These are phyloP conservation scores for Neoseiulus cucumeris DNA, from an alignment of 1,140 invertebrate species.

Conservation along the genomic window DNA sequence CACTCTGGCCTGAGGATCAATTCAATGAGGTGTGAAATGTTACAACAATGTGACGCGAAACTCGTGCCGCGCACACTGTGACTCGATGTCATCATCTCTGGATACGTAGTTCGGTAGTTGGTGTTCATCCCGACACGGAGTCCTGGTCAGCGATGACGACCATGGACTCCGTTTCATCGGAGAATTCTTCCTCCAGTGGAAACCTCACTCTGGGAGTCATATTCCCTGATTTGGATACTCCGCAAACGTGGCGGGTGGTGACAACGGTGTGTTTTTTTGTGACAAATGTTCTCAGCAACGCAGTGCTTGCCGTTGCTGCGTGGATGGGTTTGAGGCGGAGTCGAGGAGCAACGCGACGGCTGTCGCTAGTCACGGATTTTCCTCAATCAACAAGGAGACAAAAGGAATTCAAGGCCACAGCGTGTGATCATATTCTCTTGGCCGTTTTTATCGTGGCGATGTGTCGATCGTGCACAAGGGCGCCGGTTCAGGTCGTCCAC, in stretches of 20 bases:
- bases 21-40: too few relatives aligned
- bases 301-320: neutral
- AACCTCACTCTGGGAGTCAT: neutral
- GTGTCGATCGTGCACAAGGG: neutral
- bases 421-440: constrained; percentile 6
- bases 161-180: too few relatives aligned
- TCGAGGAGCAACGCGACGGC: neutral
- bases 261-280: neutral
- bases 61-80: too few relatives aligned
- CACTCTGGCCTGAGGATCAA: too few relatives aligned
- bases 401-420: neutral
- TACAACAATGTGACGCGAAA: too few relatives aligned
- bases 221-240: neutral
- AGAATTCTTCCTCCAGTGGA: too few relatives aligned
- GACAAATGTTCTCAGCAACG: neutral
- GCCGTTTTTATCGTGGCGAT: neutral
- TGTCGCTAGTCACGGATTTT: neutral
- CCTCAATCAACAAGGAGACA: neutral
- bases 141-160: too few relatives aligned
- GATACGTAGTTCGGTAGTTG: too few relatives aligned
- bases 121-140: too few relatives aligned
- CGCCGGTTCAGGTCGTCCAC: neutral
- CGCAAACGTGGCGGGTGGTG: neutral
- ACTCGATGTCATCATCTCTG: too few relatives aligned
- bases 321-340: neutral